Base-by-base conservation (phyloP, 2,888 invertebrate species). In the Agriopis marginaria region DNA sequence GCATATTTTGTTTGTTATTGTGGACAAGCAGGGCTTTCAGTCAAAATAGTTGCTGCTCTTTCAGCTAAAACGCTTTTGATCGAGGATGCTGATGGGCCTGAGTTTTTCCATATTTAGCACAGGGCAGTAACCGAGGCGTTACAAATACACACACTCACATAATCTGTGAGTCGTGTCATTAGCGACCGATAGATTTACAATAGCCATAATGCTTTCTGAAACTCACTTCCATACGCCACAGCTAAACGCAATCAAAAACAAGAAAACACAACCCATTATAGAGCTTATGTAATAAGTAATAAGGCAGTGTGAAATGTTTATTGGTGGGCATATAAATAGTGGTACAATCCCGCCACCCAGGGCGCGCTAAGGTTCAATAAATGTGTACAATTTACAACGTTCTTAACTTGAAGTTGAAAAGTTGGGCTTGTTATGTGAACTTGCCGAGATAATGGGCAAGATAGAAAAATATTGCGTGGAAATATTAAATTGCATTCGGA, bases 311-410 rank as follows among this genome's bases (percentile, higher is more conserved):
- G 50, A 42, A 14, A 39, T 3, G 40, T 65, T 74, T 71, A 42
- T 56, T 42, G 14, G 12, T 4, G 32, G 10, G 67, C 44, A n/a
- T 50, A 47, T 50, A 50, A n/a, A 51, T 42, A 9, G 54, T 72
- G 63, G 75, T 68, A 55, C 51, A 63, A 63, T 58, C 72, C 74
- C 82, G 87, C 92, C 92, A 92, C 92, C 92, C 92, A 92, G 86
- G 85, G 89, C 87, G 91, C 79, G 76, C 82, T 81, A 82, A 82
- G 86, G 81, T 83, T 83, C 90, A 88, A 91, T 91, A 92, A 92
- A 92, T 88, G 92, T 82, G 80, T 83, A 88, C 90, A 89, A 91
- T 92, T 92, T 92, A 91, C 89, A 89, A 88, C 88, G 85, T 85
- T 86, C 89, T 86, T 88, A 87, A 87, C 82, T 85, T 86, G 86